phyloP scores from a whole-genome alignment of 2,113 vertebrate species.

The Gadus chalcogrammus region DNA sequence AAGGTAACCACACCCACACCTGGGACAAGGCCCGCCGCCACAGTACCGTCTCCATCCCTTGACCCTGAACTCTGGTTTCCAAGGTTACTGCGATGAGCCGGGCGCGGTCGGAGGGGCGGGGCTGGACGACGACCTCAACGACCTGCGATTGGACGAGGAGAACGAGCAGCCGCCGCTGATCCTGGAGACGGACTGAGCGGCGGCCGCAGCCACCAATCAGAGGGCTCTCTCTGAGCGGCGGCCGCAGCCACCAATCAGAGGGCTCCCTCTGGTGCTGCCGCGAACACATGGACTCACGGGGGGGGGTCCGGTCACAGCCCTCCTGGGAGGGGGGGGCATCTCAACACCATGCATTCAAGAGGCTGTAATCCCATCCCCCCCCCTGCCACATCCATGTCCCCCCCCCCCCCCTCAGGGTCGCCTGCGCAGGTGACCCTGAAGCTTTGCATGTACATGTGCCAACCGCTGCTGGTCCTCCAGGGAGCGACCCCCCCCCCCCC shows the following conservation, averaged over 20 bases:
- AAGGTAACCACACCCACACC: constrained; percentile 64
- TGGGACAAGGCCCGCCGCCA: too few relatives aligned
- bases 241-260: constrained; percentile 67
- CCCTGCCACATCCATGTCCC: constrained; percentile 49
- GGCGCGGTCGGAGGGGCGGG: constrained; percentile 88
- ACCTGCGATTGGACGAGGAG: constrained; percentile 89
- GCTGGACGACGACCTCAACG: constrained; percentile 86
- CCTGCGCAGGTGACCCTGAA: constrained; percentile 67
- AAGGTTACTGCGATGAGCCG: constrained; percentile 91
- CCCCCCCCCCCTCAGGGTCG: constrained; percentile 36
- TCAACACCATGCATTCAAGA: constrained; percentile 69
- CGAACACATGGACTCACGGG: constrained; percentile 75
- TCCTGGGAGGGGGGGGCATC: constrained; percentile 71
- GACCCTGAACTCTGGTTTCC: constrained; percentile 18
- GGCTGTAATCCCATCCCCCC: constrained; percentile 65
- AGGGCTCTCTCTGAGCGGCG: constrained; percentile 72
- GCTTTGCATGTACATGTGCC: constrained; percentile 97
- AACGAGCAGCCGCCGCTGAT: constrained; percentile 97
- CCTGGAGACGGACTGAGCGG: constrained; percentile 88
- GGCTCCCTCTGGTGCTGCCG: constrained; percentile 83
- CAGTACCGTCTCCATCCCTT: neutral
- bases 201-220: constrained; percentile 66
- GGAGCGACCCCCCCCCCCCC: neutral
- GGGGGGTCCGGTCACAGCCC: constrained; percentile 72
- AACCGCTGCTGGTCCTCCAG: constrained; percentile 53